Conservation (phyloP, 2,113 vertebrate species). For the Poecilia latipinna region DNA sequence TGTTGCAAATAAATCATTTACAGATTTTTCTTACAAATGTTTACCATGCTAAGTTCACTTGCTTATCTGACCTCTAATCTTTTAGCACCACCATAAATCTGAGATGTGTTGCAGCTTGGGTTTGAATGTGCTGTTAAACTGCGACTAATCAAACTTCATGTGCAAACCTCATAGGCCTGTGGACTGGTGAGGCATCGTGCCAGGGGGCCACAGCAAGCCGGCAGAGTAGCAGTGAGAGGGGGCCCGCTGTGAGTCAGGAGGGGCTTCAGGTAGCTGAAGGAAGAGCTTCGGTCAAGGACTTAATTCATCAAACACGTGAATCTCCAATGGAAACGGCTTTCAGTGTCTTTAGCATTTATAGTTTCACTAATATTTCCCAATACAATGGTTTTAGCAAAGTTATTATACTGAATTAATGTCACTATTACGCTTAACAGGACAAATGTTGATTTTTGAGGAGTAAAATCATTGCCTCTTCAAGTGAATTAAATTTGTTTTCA, state of each 20-base stretch:
- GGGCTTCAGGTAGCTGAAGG: slow-evolving; percentile 91
- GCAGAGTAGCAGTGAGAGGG: slow-evolving; percentile 89
- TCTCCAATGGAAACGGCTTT: no score
- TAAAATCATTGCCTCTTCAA: neutral
- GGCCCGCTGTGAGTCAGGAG: slow-evolving; percentile 93
- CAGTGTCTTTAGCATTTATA: neutral
- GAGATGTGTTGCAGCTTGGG: neutral
- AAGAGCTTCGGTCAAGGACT: slow-evolving; percentile 65
- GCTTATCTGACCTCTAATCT: neutral
- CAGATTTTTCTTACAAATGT: neutral
- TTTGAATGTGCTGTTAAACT: neutral
- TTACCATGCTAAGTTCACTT: neutral
- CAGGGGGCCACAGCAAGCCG: slow-evolving; percentile 89
- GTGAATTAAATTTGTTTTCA: neutral
- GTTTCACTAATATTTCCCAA: neutral
- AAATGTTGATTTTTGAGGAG: no score
- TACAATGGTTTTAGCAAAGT: neutral
- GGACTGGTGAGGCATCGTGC: slow-evolving; percentile 92
- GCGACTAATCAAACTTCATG: neutral
- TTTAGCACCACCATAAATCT: neutral
- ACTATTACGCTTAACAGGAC: neutral
- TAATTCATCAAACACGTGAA: neutral
- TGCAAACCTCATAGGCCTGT: slow-evolving; percentile 88
- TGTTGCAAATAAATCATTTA: neutral
- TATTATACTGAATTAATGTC: neutral